Evolutionary conservation across 2,797 vertebrate genomes (phyloP).

Genomic region (Crypturellus tataupa): DNA sequence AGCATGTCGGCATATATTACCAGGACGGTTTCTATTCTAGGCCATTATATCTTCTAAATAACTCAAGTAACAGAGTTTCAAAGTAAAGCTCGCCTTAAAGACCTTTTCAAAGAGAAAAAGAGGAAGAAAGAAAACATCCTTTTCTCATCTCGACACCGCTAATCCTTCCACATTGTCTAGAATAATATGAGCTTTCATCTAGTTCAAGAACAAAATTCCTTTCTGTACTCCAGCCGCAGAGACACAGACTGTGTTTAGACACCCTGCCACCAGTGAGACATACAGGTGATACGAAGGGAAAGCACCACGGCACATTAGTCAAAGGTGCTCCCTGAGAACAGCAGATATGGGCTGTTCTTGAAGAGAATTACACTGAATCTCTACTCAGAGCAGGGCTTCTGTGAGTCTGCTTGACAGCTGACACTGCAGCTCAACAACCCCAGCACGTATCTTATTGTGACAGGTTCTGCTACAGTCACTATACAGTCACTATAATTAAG

Average conservation of each 20-base stretch:
- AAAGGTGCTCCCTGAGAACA: background rate
- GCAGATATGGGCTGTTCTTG: background rate
- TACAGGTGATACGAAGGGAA: background rate
- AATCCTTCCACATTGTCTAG: background rate
- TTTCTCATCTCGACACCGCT: constrained; percentile 15
- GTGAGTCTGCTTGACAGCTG: background rate
- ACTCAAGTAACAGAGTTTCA: background rate
- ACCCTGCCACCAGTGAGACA: background rate
- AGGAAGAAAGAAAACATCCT: background rate
- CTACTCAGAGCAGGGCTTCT: background rate
- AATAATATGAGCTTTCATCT: constrained; percentile 2
- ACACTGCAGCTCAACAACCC: background rate
- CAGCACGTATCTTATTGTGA: constrained; percentile 22
- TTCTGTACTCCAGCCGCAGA: background rate
- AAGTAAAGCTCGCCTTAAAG: background rate
- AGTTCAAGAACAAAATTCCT: background rate
- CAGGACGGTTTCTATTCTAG: background rate
- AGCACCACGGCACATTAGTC: background rate
- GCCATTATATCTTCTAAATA: background rate
- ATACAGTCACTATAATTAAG: constrained; percentile 20
- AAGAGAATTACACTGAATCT: background rate
- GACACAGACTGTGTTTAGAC: constrained; percentile 6
- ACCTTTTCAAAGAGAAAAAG: background rate
- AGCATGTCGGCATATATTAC: background rate
- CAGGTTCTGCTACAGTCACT: background rate